phyloP scores from a whole-genome alignment of 2,113 vertebrate genomes.

The Periophthalmodon schlosseri region DNA sequence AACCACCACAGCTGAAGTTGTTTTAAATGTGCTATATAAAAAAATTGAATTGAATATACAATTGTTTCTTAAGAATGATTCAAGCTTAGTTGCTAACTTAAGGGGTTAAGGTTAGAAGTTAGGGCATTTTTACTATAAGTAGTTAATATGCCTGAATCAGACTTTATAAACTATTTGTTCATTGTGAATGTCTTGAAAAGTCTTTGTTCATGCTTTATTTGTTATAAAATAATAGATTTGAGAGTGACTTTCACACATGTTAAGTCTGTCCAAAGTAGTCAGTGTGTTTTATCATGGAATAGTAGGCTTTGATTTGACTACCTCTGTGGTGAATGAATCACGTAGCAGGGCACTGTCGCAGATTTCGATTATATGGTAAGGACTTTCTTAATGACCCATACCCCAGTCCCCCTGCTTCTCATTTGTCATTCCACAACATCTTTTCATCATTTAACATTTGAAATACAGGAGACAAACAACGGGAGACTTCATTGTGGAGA shows the following conservation, averaged over 20 bases:
- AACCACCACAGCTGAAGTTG: no score
- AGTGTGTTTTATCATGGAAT: neutral
- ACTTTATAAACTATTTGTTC: no score
- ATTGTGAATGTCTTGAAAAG: no score
- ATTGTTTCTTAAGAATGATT: no score
- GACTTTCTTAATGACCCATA: conserved; percentile 6
- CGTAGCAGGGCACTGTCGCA: neutral
- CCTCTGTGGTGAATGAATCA: neutral
- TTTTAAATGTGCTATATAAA: no score
- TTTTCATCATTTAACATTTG: neutral
- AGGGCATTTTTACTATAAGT: no score
- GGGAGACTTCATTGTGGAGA: conserved; percentile 19
- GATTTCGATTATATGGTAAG: conserved; percentile 9
- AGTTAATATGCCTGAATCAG: no score
- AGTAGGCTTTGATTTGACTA: neutral
- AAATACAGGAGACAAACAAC: neutral
- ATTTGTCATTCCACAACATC: conserved; percentile 9
- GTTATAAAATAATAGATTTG: no score
- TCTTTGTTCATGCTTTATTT: no score
- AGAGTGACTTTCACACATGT: neutral
- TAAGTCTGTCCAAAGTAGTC: neutral
- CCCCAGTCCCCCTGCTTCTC: neutral
- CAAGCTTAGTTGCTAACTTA: no score
- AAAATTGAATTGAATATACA: no score
- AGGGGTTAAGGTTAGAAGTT: no score